Evolutionary conservation across 2,797 vertebrate species (phyloP).

Genomic region (Cygnus olor): DNA sequence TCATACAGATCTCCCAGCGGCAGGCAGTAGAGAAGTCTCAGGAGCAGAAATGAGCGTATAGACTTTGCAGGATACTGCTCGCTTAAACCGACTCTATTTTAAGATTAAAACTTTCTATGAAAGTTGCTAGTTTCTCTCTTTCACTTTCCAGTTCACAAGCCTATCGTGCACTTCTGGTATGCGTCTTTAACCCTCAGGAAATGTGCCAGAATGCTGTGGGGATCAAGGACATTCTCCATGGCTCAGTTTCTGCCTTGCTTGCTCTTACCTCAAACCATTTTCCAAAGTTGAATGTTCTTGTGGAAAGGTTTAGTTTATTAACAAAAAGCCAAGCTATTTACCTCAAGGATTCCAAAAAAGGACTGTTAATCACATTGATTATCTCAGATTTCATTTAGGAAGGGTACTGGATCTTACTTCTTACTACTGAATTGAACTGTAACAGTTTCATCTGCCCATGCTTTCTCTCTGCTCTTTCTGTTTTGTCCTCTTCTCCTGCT

Average conservation of each 20-base stretch:
- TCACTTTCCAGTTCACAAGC: conserved; percentile 9
- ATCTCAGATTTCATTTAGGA: background rate
- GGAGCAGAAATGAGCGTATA: background rate
- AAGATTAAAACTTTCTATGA: background rate
- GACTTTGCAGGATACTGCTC: background rate
- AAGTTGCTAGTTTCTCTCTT: background rate
- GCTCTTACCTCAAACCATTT: conserved; percentile 32
- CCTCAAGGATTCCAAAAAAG: background rate
- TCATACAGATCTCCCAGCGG: background rate
- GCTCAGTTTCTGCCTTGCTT: background rate
- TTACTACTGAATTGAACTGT: background rate
- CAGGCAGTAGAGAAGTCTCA: background rate
- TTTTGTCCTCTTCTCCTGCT: background rate
- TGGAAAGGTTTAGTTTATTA: background rate
- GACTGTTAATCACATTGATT: conserved; percentile 5
- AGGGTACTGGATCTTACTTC: background rate
- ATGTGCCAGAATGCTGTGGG: background rate
- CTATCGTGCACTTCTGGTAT: background rate
- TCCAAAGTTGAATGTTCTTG: conserved; percentile 14
- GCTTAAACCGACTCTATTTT: conserved; percentile 1
- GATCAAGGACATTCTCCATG: background rate
- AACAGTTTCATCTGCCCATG: fast-evolving
- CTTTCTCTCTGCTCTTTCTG: background rate
- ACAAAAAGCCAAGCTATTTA: background rate
- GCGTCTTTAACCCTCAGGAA: background rate